phyloP scores from a whole-genome alignment of 2,888 invertebrate genomes.

The Caradrina kadenii region DNA sequence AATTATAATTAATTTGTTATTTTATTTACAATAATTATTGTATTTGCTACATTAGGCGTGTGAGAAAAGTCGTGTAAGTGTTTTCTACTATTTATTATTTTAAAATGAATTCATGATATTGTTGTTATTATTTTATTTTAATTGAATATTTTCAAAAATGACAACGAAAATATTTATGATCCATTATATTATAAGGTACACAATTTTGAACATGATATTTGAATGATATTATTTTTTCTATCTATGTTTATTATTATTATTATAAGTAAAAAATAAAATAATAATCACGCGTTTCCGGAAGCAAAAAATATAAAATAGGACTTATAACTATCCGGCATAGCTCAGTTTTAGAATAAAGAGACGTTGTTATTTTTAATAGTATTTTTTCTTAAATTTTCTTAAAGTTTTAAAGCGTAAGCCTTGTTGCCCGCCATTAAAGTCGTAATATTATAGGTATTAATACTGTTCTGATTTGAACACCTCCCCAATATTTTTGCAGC shows the following conservation, averaged over 20 bases:
- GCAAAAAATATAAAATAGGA: constrained; percentile 73
- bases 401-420: constrained; percentile 76
- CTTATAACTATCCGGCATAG: constrained; percentile 84
- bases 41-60: constrained; percentile 56
- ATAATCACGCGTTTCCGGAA: constrained; percentile 73
- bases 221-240: constrained; percentile 60
- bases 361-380: constrained; percentile 73
- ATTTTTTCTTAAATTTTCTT: constrained; percentile 65
- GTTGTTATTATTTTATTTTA: constrained; percentile 7
- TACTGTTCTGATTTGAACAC: constrained; percentile 68
- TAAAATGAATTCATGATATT: constrained; percentile 50
- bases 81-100: constrained; percentile 31
- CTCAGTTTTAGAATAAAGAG: constrained; percentile 84
- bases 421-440: constrained; percentile 72
- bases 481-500: constrained; percentile 54
- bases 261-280: constrained; percentile 60
- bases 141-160: constrained; percentile 23
- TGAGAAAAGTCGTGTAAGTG: constrained; percentile 38
- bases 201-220: constrained; percentile 59
- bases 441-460: constrained; percentile 57
- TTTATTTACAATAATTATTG: constrained; percentile 58
- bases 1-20: constrained; percentile 6
- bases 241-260: constrained; percentile 60
- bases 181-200: constrained; percentile 55
- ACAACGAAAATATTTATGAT: constrained; percentile 44